A percentile compares a stretch with the other conserved stretches of the same genome.
Conservation (phyloP, 1,140 invertebrate genomes). For the Lepidurus apus region DNA sequence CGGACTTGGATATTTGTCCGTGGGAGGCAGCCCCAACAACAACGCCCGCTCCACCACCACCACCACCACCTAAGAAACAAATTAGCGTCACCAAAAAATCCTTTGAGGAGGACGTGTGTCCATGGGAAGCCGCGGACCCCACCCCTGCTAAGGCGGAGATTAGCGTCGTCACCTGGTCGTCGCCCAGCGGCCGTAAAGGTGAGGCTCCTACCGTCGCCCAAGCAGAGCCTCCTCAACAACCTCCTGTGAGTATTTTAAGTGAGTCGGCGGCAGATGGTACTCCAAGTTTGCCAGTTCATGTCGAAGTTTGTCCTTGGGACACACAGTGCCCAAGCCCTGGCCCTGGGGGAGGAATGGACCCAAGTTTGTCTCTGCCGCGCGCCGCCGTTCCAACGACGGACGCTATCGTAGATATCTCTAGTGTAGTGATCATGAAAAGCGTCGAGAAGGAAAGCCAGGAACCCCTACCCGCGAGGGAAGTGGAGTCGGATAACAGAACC, state of each 20-base stretch:
- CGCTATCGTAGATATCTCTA: constrained; percentile 15
- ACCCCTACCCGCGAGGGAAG: background rate
- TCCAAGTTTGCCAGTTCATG: constrained; percentile 27
- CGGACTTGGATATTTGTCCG: constrained; percentile 36
- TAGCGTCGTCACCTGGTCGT: background rate
- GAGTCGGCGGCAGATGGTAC: constrained; percentile 12
- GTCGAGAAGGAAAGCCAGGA: constrained; percentile 1
- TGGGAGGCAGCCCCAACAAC: constrained; percentile 34
- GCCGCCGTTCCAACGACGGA: constrained; percentile 1
- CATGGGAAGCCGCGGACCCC: constrained; percentile 37
- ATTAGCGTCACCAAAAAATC: constrained; percentile 36
- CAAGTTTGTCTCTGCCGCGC: background rate
- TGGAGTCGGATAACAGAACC: constrained; percentile 35
- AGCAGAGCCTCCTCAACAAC: constrained; percentile 28
- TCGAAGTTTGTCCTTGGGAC: constrained; percentile 32
- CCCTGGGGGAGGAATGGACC: background rate
- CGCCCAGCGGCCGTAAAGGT: background rate
- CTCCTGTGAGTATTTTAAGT: constrained; percentile 27
- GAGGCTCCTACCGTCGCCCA: background rate
- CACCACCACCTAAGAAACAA: constrained; percentile 34
- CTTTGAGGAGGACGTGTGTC: constrained; percentile 38
- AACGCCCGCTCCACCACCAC: constrained; percentile 33
- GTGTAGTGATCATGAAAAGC: constrained; percentile 12
- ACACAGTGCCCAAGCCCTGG: constrained; percentile 33
- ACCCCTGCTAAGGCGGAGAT: constrained; percentile 27